Evolutionary conservation across 2,888 invertebrate species (phyloP).

Genomic region (Idaea straminata): DNA sequence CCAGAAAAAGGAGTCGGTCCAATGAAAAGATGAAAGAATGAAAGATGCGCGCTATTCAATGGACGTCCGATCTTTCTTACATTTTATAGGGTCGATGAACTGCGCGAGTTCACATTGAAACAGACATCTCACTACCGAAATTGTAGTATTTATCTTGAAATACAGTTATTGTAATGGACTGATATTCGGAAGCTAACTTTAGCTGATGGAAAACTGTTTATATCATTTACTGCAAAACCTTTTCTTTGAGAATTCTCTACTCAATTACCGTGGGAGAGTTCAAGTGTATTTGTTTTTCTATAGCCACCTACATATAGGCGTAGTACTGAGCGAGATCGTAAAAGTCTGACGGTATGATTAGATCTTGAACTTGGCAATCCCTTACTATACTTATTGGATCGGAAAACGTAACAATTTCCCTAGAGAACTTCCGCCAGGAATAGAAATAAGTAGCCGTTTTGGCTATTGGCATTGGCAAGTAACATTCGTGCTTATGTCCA

Average conservation of each 20-base stretch:
- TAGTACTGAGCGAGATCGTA: neutral
- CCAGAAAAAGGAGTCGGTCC: slow-evolving; percentile 30
- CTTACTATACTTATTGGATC: neutral
- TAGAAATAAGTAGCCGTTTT: neutral
- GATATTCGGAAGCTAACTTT: neutral
- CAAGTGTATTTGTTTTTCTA: neutral
- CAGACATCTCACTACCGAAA: neutral
- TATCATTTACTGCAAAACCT: neutral
- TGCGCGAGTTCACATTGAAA: slow-evolving; percentile 24
- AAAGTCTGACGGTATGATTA: neutral
- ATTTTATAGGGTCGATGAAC: slow-evolving; percentile 40
- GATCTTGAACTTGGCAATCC: neutral
- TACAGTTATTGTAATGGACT: neutral
- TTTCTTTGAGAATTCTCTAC: no score
- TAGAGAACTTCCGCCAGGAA: neutral
- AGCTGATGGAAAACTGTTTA: neutral
- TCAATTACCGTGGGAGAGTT: neutral
- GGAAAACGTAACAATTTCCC: neutral
- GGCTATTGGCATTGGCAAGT: neutral
- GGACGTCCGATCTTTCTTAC: slow-evolving; percentile 38
- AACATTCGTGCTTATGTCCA: neutral
- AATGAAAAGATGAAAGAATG: slow-evolving; percentile 42
- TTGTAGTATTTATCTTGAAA: neutral
- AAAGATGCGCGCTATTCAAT: slow-evolving; percentile 44
- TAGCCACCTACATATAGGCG: neutral